Evolutionary conservation across 2,797 vertebrate genomes (phyloP).

Genomic region (Oreochromis grahami): DNA sequence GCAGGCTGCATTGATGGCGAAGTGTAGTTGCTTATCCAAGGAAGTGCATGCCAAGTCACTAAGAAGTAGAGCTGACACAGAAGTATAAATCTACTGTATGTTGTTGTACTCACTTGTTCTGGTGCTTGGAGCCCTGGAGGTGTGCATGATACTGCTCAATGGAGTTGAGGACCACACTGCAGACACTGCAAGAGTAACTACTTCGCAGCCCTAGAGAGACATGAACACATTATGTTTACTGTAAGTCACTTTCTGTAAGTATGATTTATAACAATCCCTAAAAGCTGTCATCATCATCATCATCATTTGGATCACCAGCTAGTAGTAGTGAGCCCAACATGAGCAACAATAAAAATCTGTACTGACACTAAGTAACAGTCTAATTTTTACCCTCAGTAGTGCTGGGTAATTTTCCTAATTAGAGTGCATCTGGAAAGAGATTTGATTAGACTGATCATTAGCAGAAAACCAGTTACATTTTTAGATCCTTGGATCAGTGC

Average conservation of each 20-base stretch:
- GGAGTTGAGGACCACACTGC: constrained; percentile 84
- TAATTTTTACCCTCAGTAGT: constrained; percentile 34
- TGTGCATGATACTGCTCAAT: constrained; percentile 87
- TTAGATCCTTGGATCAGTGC: constrained; percentile 37
- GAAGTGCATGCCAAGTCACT: background rate
- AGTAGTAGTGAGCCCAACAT: background rate
- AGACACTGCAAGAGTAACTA: constrained; percentile 83
- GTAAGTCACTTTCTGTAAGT: background rate
- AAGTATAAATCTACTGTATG: background rate
- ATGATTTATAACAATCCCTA: background rate
- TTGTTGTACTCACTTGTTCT: constrained; percentile 78
- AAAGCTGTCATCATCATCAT: background rate
- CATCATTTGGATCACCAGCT: background rate
- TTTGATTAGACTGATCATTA: constrained; percentile 55
- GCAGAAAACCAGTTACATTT: constrained; percentile 49
- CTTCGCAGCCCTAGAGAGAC: constrained; percentile 76
- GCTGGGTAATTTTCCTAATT: constrained; percentile 55
- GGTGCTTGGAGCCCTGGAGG: constrained; percentile 86
- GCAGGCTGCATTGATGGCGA: background rate
- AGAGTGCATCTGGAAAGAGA: constrained; percentile 41
- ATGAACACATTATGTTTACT: constrained; percentile 29
- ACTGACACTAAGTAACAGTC: constrained; percentile 15
- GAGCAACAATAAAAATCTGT: constrained; percentile 22
- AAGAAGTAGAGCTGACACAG: background rate
- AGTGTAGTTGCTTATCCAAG: background rate